These are phyloP conservation scores for Siphamia tubifer DNA, from an alignment of 2,113 vertebrate genomes.

Conservation along the genomic window DNA sequence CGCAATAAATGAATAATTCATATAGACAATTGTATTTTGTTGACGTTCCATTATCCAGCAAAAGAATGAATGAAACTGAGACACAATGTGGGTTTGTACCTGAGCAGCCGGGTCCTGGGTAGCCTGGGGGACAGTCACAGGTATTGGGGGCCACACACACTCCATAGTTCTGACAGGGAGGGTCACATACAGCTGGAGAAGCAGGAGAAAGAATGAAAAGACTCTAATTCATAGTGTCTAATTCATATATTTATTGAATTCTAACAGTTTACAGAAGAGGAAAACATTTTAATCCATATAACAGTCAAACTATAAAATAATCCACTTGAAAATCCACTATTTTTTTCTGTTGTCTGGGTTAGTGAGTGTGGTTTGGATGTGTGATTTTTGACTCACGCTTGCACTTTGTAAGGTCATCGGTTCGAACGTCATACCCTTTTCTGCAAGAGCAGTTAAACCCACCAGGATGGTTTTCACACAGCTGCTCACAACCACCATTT, in stretches of 20 bases:
- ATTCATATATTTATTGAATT: too few relatives aligned
- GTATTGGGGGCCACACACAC: conserved; percentile 80
- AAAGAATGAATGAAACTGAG: background rate
- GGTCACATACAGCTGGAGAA: conserved; percentile 77
- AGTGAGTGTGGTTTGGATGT: background rate
- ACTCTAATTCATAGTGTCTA: too few relatives aligned
- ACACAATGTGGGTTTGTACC: conserved; percentile 58
- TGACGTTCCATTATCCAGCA: too few relatives aligned
- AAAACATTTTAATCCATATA: too few relatives aligned
- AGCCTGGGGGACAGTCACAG: conserved; percentile 82
- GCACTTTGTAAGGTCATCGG: conserved; percentile 77
- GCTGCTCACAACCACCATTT: conserved; percentile 81
- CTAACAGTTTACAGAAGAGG: too few relatives aligned
- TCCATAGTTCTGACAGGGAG: conserved; percentile 80
- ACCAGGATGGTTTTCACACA: conserved; percentile 76
- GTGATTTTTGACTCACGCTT: conserved; percentile 69
- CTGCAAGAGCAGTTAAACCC: conserved; percentile 79
- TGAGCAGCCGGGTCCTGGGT: conserved; percentile 82
- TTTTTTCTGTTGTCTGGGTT: too few relatives aligned
- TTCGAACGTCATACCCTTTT: conserved; percentile 64
- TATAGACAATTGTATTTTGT: too few relatives aligned
- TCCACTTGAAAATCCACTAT: too few relatives aligned
- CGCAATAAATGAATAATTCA: too few relatives aligned
- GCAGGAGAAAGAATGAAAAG: background rate
- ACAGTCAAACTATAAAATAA: too few relatives aligned